Base-by-base conservation (phyloP, 2,113 vertebrate genomes). In the Gorsachius goisagi region DNA sequence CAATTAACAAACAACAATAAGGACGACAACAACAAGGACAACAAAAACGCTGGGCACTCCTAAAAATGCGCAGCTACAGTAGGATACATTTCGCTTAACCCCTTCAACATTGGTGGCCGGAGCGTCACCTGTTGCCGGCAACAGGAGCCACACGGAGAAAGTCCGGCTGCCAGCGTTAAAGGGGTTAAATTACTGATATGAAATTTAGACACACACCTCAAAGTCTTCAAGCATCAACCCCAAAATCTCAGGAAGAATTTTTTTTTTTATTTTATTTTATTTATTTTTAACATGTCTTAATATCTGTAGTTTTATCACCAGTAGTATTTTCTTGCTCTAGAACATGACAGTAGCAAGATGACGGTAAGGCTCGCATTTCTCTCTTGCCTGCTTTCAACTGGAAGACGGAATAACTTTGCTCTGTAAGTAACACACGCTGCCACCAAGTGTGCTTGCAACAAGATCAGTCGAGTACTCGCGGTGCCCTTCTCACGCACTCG, bases 291-390 rank as follows among this genome's bases (percentile, higher is more conserved):
- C 90, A 90, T 84, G 95, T 96, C 94, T 81, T 39, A 41, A 92
- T 88, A 75, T 49, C 78, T 56, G 95, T 89, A 96, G 81, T 76
- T 97, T 94, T 39, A 96, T 98, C 47, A 97, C 97, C 98, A 98
- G 98, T 98, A 98, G 98, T 98, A 98, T 90, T 97, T 95, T 88
- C 96, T 97, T 86, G 96, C 97, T 96, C 96, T 95, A 96, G 95
- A 97, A 98, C 93, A 95, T 2, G 90, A 97, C 94, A 97, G 97
- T 85, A 95, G 97, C 96, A 95, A 97, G 92, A 90, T 35, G 75
- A 97, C 24, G 94, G 92, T 59, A 82, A 96, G 97, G 97, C 97
- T 89, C 77, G 86, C 91, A 45, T 50, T 72, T 83, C 85, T 94
- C 94, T 74, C 94, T n/a, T 77, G 89, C 83, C 90, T 53, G 74